These are phyloP conservation scores for Latheticus oryzae DNA, from an alignment of 2,888 invertebrate genomes.

Conservation along the genomic window DNA sequence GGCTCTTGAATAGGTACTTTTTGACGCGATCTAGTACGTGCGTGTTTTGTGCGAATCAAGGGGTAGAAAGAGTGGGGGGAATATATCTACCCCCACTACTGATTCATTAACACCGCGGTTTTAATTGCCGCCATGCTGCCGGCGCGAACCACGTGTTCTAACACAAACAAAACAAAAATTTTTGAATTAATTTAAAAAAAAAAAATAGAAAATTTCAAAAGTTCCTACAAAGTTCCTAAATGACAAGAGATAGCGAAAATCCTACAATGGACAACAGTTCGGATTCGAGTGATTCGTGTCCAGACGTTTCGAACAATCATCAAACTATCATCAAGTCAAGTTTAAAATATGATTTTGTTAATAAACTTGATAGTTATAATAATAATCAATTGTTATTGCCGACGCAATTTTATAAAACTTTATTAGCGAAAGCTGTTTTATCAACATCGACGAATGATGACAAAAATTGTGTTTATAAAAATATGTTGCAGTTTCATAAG, in stretches of 20 bases:
- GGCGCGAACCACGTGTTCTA: constrained; percentile 19
- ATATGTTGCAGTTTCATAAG: constrained; percentile 62
- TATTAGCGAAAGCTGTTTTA: constrained; percentile 78
- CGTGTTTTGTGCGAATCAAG: constrained; percentile 27
- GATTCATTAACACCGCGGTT: constrained; percentile 46
- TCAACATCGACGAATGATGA: constrained; percentile 66
- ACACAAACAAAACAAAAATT: constrained; percentile 5
- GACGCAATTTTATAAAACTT: constrained; percentile 82
- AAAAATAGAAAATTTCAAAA: constrained; percentile 44
- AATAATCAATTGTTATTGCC: constrained; percentile 71
- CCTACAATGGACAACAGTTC: constrained; percentile 61
- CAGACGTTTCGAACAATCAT: constrained; percentile 53
- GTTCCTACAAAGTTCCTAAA: constrained; percentile 52
- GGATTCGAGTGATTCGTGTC: constrained; percentile 63
- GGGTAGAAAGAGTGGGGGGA: constrained; percentile 40
- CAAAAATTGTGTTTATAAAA: constrained; percentile 64
- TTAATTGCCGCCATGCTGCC: constrained; percentile 44
- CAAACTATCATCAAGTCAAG: constrained; percentile 54
- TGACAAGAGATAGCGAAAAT: constrained; percentile 62
- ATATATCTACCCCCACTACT: constrained; percentile 21
- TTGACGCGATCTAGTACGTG: constrained; percentile 21
- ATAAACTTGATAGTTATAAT: constrained; percentile 65
- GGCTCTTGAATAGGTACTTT: no score
- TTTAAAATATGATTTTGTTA: constrained; percentile 63
- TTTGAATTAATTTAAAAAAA: no score